Conservation (phyloP, 2,113 vertebrate genomes). For the Chlorodrepanis virens region DNA sequence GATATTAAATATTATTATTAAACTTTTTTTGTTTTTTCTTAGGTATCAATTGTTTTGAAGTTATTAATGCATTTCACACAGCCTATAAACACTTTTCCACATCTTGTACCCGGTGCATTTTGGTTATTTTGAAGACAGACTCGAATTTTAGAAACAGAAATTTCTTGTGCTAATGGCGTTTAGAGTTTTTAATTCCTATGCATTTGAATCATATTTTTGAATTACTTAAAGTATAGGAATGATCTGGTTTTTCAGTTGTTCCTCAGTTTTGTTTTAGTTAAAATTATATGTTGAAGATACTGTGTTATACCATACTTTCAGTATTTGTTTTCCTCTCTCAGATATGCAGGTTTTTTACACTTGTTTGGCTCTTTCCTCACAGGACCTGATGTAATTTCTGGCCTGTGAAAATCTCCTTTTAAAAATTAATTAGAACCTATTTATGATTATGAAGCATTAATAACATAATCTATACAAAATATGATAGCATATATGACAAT, state of each 20-base stretch:
- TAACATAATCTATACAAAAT: not conserved
- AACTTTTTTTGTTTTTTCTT: not conserved
- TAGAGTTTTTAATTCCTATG: fast-evolving
- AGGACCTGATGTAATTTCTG: not conserved
- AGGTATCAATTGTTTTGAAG: not conserved
- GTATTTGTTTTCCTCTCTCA: not conserved
- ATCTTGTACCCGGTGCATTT: not conserved
- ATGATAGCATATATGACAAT: not conserved
- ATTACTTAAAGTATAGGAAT: not conserved
- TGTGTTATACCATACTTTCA: not conserved
- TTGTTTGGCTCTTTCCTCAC: not conserved
- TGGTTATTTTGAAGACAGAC: not conserved
- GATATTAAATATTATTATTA: not conserved
- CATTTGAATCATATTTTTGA: not conserved
- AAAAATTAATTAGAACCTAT: not conserved
- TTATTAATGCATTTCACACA: not conserved
- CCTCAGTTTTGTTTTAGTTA: not conserved
- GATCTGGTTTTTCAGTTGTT: not conserved
- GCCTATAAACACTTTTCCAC: not conserved
- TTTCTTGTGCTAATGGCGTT: not conserved
- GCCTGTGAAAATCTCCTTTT: not conserved
- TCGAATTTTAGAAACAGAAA: not conserved
- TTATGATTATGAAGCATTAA: not conserved
- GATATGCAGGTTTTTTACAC: not conserved
- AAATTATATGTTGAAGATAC: not conserved